Evolutionary conservation across 1,140 invertebrate species (phyloP).

Genomic region (Euschistus heros): DNA sequence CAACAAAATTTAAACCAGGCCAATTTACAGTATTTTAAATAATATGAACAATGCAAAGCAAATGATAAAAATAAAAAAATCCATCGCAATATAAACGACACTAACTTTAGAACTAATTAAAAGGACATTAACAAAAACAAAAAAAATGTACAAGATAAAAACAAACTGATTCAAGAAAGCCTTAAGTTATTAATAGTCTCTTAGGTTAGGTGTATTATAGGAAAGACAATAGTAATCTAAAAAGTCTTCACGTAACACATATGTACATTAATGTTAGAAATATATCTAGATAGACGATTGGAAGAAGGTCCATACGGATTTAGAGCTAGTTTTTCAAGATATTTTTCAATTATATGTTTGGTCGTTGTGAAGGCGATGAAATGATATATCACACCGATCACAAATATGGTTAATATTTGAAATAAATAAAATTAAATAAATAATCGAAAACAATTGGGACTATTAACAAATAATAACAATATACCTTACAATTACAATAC

Average conservation of each 20-base stretch:
- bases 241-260: slow-evolving; percentile 9
- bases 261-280: background rate
- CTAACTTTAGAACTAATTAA: no score
- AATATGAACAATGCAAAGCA: no score
- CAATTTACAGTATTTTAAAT: no score
- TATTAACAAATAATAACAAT: no score
- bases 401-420: slow-evolving; percentile 2
- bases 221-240: slow-evolving; percentile 16
- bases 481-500: no score
- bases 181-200: slow-evolving; percentile 4
- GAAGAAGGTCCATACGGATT: slow-evolving; percentile 9
- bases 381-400: slow-evolving; percentile 6
- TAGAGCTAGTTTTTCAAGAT: slow-evolving; percentile 6
- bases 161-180: background rate
- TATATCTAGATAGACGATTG: background rate
- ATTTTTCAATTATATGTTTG: slow-evolving; percentile 3
- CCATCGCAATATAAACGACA: no score
- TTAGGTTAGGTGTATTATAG: slow-evolving; percentile 15
- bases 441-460: no score
- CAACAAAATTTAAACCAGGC: no score
- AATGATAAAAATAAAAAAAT: no score
- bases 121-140: no score
- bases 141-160: background rate
- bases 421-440: background rate
- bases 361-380: slow-evolving; percentile 8